A percentile compares a stretch with the other conserved stretches of the same genome.
Evolutionary conservation across 2,113 vertebrate genomes (phyloP).

Genomic region (Charadrius vociferus): DNA sequence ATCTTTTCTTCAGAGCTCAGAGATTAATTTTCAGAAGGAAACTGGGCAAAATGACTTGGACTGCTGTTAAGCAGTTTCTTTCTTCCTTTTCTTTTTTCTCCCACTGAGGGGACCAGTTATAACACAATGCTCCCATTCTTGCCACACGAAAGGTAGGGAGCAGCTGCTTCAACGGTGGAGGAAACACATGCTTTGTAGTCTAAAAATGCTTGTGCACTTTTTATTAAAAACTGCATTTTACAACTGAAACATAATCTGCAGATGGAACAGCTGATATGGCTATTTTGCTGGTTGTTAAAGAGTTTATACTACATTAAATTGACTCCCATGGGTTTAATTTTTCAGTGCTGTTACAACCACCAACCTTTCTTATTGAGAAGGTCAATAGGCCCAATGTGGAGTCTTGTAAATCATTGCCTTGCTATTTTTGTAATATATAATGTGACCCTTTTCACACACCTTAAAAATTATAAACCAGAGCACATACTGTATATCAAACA

Average conservation of each 20-base stretch:
- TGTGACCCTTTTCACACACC: conserved; percentile 68
- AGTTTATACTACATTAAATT: conserved; percentile 80
- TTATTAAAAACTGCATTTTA: conserved; percentile 67
- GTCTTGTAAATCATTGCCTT: conserved; percentile 77
- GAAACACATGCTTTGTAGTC: conserved; percentile 59
- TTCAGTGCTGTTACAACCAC: conserved; percentile 66
- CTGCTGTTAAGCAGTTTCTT: background rate
- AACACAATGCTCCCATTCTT: conserved; percentile 31
- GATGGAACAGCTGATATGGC: conserved; percentile 66
- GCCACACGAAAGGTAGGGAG: background rate
- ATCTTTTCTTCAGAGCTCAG: conserved; percentile 32
- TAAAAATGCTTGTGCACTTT: conserved; percentile 59
- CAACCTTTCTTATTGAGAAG: conserved; percentile 80
- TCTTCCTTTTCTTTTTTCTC: background rate
- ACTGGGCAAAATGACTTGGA: background rate
- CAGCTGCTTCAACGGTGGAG: conserved; percentile 30
- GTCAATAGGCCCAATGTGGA: conserved; percentile 79
- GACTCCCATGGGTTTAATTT: conserved; percentile 76
- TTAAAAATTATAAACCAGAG: conserved; percentile 78
- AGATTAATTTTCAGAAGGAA: conserved; percentile 53
- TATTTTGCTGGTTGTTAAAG: conserved; percentile 72
- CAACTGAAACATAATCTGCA: conserved; percentile 63
- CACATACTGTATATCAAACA: conserved; percentile 74
- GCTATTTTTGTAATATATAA: conserved; percentile 74
- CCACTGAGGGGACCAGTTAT: background rate